phyloP scores from a whole-genome alignment of 2,113 vertebrate species.

The Dunckerocampus dactyliophorus region DNA sequence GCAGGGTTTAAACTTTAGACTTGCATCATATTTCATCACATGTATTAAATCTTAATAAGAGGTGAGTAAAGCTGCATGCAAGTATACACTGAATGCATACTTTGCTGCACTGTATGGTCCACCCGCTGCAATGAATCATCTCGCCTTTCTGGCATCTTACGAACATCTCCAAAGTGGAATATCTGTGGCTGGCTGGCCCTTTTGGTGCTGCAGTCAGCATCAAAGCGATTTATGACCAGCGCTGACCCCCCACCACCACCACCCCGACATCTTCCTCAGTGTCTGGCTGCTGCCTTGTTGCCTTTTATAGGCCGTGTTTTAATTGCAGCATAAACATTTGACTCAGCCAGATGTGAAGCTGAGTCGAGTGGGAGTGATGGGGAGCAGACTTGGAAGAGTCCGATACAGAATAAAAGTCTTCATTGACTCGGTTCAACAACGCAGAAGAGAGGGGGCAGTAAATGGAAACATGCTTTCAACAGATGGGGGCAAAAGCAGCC shows the following conservation, averaged over 20 bases:
- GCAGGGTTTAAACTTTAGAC: too few relatives aligned
- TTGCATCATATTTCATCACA: too few relatives aligned
- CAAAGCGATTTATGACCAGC: conserved; percentile 72
- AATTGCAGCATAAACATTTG: conserved; percentile 73
- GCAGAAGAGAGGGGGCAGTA: conserved; percentile 7
- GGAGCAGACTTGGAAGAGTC: background rate
- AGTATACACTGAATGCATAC: too few relatives aligned
- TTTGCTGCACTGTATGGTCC: too few relatives aligned
- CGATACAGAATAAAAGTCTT: too few relatives aligned
- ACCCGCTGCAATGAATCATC: too few relatives aligned
- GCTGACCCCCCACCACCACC: conserved; percentile 36
- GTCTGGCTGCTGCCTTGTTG: conserved; percentile 68
- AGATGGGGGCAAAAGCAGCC: conserved; percentile 38
- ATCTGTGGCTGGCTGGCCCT: background rate
- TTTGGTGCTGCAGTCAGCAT: conserved; percentile 48
- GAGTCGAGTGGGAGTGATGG: conserved; percentile 13
- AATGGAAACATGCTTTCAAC: conserved; percentile 20
- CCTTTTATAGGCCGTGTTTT: conserved; percentile 80
- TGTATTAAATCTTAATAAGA: too few relatives aligned
- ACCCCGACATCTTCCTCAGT: conserved; percentile 15
- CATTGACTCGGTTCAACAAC: background rate
- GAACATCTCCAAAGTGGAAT: too few relatives aligned
- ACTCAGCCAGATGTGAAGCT: conserved; percentile 52
- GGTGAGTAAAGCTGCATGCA: too few relatives aligned
- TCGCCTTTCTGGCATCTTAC: too few relatives aligned